Base-by-base conservation (phyloP, 2,797 vertebrate species). In the Enteromius fasciolatus region DNA sequence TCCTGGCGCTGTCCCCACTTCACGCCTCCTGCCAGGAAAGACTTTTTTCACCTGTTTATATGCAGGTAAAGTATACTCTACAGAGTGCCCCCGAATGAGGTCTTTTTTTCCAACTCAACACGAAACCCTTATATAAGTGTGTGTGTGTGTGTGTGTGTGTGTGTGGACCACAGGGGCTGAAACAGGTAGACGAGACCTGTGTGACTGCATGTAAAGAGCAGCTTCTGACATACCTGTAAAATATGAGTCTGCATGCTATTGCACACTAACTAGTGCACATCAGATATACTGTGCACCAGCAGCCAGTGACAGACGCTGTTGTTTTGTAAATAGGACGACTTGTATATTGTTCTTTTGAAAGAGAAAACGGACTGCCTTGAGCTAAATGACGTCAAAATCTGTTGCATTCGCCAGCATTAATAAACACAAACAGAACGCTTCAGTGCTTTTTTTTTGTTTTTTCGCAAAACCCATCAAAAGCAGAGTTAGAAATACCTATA, bases 41-140 rank as follows among this genome's bases (percentile, higher is more conserved):
- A 39, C 75, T 83, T 85, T 87, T 81, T 88, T 87, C 87, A 94
- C 92, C 92, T 93, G 92, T 93, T 94, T 92, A 90, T 87, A 70
- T 81, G 87, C 92, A 94, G 93, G 92, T 93, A 90, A 87, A 90
- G 88, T 76, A 86, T 90, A 88, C 86, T 87, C 88, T 84, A 84
- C 81, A 82, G 87, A 87, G 84, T 90, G 86, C 82, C 86, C 84
- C 86, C 83, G 81, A 87, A 89, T 88, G 84, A 89, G 87, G 84
- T 66, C 31, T 85, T 82, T 90, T 86, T 91, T 88, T 91, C 89
- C 88, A 88, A 80, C 44, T 39, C 1, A 85, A 87, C 64, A 64
- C 83, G 78, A 88, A 87, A 54, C 83, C 68, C 80, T 87, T 83
- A 83, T 83, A 86, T 87, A 76, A 84, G 78, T 46, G 78, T 36